These are phyloP conservation scores for Pipra filicauda DNA, from an alignment of 2,113 vertebrate genomes.

Conservation along the genomic window DNA sequence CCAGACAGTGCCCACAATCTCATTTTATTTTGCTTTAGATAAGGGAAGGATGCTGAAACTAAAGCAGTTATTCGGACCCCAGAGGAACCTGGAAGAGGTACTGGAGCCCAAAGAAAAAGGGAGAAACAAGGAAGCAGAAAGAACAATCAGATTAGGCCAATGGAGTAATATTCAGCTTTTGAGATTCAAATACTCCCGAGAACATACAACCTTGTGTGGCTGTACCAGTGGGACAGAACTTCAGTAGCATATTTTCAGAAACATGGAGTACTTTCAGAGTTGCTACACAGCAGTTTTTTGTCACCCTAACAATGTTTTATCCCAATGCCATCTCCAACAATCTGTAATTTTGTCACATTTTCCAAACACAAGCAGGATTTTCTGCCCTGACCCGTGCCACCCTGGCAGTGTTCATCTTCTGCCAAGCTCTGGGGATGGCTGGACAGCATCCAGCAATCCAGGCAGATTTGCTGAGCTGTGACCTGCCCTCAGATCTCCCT, in stretches of 20 bases:
- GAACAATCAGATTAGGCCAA: background rate
- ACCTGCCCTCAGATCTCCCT: background rate
- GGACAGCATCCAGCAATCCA: background rate
- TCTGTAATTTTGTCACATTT: slow-evolving; percentile 40
- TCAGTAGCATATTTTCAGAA: background rate
- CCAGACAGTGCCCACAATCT: background rate
- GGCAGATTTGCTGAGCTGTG: background rate
- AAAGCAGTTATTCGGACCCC: background rate
- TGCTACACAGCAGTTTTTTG: background rate
- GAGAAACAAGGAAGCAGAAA: background rate
- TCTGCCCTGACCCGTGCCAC: background rate
- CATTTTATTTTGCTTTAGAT: background rate
- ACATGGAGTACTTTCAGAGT: background rate
- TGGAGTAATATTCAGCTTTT: background rate
- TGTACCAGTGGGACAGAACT: background rate
- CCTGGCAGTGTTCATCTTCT: background rate
- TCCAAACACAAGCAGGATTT: background rate
- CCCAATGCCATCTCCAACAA: background rate
- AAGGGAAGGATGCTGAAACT: background rate
- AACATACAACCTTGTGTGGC: background rate
- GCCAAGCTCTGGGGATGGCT: background rate
- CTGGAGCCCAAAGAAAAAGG: background rate
- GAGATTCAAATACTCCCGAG: background rate
- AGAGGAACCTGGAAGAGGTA: background rate
- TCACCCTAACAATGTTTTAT: background rate